Conservation (phyloP, 1,140 invertebrate species). For the Bombus confusus region DNA sequence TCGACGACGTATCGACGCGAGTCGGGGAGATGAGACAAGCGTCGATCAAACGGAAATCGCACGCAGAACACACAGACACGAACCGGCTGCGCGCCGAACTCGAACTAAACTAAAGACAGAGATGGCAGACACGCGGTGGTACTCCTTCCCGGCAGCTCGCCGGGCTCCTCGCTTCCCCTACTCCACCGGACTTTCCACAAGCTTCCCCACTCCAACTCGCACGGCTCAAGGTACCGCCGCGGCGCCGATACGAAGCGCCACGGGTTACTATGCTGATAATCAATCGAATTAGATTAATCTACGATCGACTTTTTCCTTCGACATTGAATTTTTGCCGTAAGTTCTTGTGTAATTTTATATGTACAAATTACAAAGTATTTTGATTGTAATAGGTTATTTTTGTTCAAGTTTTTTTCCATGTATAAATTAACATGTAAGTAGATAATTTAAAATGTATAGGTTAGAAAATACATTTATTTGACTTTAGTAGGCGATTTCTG, state of each 20-base stretch:
- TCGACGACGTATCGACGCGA: constrained; percentile 22
- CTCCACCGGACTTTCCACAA: not conserved
- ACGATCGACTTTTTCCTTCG: too few species aligned
- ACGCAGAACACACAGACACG: constrained; percentile 23
- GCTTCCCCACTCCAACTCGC: not conserved
- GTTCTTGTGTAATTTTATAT: not conserved
- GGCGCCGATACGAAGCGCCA: constrained; percentile 12
- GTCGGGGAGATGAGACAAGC: constrained; percentile 5
- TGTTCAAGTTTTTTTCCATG: too few species aligned
- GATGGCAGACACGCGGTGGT: constrained; percentile 67
- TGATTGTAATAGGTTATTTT: not conserved
- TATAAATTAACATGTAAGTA: too few species aligned
- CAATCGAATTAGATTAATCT: constrained; percentile 13
- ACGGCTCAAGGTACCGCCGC: constrained; percentile 8
- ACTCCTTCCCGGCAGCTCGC: constrained; percentile 47
- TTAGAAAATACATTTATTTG: not conserved
- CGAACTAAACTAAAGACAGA: constrained; percentile 67
- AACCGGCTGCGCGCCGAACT: constrained; percentile 67
- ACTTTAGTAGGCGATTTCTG: not conserved
- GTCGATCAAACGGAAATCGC: constrained; percentile 28
- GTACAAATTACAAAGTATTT: not conserved
- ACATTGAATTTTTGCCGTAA: too few species aligned
- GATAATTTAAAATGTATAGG: not conserved
- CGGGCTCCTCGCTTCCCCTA: constrained; percentile 14
- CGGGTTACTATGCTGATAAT: constrained; percentile 9